Conservation (phyloP, 2,888 invertebrate genomes). For the Notodonta ziczac region DNA sequence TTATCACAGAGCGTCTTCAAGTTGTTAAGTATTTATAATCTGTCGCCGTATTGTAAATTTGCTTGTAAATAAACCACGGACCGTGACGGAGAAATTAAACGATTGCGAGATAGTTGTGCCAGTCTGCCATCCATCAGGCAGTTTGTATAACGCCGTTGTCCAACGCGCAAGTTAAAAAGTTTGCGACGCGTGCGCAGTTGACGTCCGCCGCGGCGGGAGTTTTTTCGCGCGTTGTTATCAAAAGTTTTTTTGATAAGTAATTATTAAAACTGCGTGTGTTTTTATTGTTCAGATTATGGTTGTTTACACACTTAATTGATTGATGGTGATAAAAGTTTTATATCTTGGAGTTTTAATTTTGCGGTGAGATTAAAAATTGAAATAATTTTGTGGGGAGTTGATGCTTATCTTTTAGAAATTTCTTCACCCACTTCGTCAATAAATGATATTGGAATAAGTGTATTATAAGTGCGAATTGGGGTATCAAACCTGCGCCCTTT, state of each 20-base stretch:
- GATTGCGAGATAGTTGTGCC: slow-evolving; percentile 53
- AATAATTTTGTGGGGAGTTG: background rate
- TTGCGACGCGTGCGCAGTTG: slow-evolving; percentile 53
- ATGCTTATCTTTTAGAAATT: too few species aligned
- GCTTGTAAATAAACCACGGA: slow-evolving; percentile 43
- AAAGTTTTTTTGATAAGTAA: background rate
- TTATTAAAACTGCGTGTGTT: background rate
- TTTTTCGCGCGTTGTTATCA: slow-evolving; percentile 11
- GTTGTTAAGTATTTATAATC: slow-evolving; percentile 13
- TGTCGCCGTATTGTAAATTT: slow-evolving; percentile 20
- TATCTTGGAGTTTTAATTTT: background rate
- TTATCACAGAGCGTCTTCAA: background rate
- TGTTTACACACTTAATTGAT: background rate
- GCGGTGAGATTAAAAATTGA: background rate
- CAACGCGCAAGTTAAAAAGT: slow-evolving; percentile 68
- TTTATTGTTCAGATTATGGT: background rate
- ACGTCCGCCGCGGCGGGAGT: slow-evolving; percentile 52
- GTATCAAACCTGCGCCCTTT: too few species aligned
- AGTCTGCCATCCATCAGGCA: slow-evolving; percentile 51
- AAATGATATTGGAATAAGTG: too few species aligned
- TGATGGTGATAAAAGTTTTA: slow-evolving; percentile 1
- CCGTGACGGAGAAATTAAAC: slow-evolving; percentile 55
- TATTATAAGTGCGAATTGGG: too few species aligned
- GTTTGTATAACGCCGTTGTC: slow-evolving; percentile 60
- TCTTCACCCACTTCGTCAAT: too few species aligned